These are phyloP conservation scores for Bombyx mandarina DNA, from an alignment of 1,140 invertebrate genomes.

Conservation along the genomic window DNA sequence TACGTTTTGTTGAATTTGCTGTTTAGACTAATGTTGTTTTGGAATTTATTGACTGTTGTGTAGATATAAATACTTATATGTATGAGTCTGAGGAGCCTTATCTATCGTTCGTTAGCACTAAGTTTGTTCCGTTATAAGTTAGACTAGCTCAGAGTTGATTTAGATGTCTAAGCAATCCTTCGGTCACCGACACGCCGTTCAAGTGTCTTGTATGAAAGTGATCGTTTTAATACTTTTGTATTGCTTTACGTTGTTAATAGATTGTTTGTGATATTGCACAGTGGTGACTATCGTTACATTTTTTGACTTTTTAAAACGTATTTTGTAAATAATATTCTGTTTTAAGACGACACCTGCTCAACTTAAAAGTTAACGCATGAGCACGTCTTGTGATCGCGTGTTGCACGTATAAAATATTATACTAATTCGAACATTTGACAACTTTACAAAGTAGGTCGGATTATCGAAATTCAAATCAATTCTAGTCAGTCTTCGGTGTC, in stretches of 20 bases:
- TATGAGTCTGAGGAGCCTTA: conserved; percentile 57
- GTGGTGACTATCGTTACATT: conserved; percentile 37
- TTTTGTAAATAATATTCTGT: conserved; percentile 66
- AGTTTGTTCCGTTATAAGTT: conserved; percentile 48
- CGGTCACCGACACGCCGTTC: conserved; percentile 39
- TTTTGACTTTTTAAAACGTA: conserved; percentile 52
- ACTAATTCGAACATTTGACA: too few species aligned
- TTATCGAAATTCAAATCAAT: conserved; percentile 4
- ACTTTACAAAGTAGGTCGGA: too few species aligned
- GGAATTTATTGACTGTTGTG: conserved; percentile 63
- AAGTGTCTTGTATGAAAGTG: too few species aligned
- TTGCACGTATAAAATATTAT: too few species aligned
- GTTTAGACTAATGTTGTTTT: conserved; percentile 48
- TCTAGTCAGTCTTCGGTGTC: conserved; percentile 19
- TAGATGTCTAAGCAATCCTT: conserved; percentile 30
- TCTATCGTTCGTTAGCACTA: conserved; percentile 48
- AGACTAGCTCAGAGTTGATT: conserved; percentile 33
- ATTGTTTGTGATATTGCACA: conserved; percentile 50
- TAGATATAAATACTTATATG: conserved; percentile 41
- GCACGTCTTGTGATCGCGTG: too few species aligned
- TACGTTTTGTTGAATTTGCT: conserved; percentile 52
- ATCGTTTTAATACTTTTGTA: conserved; percentile 49
- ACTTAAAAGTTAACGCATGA: conserved; percentile 43
- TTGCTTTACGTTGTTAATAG: conserved; percentile 45
- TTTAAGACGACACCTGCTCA: conserved; percentile 67